Conservation (phyloP, 2,888 invertebrate species). For the Polyploca ridens region DNA sequence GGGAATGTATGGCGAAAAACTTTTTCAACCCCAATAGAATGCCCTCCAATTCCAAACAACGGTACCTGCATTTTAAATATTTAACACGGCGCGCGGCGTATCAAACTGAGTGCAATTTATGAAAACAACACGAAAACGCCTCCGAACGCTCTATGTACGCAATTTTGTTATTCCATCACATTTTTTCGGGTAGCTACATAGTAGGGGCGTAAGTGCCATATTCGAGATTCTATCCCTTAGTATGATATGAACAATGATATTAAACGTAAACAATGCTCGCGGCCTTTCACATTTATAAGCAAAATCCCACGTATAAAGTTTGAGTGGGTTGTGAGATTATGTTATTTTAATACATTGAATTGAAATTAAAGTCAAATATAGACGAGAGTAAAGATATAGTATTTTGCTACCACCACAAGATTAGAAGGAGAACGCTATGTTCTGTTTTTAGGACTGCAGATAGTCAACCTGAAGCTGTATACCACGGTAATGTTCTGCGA, state of each 20-base stretch:
- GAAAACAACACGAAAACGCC: constrained; percentile 39
- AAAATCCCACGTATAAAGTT: constrained; percentile 17
- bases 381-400: background rate
- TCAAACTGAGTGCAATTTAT: constrained; percentile 57
- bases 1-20: constrained; percentile 16
- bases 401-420: background rate
- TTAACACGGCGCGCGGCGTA: constrained; percentile 39
- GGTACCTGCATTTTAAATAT: constrained; percentile 38
- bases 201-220: background rate
- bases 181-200: constrained; percentile 35
- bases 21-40: constrained; percentile 25
- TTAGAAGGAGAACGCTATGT: background rate
- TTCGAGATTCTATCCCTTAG: constrained; percentile 16
- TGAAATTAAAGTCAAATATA: background rate
- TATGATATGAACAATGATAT: constrained; percentile 42
- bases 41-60: constrained; percentile 21
- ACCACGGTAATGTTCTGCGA: background rate
- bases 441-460: no score
- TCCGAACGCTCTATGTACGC: constrained; percentile 25
- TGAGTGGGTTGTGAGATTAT: background rate
- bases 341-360: background rate
- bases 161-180: constrained; percentile 53
- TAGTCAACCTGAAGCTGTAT: background rate
- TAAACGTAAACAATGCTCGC: constrained; percentile 54
- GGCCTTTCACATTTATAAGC: constrained; percentile 42